phyloP scores from a whole-genome alignment of 2,113 vertebrate species.

The Dicaeum eximium region DNA sequence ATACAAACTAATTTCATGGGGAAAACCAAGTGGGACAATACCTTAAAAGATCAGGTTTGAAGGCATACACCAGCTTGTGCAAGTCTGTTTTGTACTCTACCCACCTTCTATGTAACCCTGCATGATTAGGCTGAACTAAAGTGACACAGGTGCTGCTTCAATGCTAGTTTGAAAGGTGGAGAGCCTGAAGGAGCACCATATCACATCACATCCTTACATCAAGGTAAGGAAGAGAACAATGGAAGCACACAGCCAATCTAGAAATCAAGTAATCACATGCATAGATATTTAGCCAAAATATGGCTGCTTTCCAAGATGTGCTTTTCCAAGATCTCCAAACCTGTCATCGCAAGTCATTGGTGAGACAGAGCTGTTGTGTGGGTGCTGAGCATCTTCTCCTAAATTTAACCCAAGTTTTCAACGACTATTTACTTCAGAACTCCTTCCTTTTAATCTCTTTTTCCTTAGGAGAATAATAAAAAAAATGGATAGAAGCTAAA shows the following conservation, averaged over 20 bases:
- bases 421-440: background rate
- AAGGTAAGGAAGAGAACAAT: background rate
- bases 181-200: background rate
- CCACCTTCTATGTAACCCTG: background rate
- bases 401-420: background rate
- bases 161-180: background rate
- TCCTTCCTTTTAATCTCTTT: background rate
- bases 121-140: background rate
- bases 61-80: background rate
- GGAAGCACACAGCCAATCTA: background rate
- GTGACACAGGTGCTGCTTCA: background rate
- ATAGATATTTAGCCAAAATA: background rate
- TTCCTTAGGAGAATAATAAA: background rate
- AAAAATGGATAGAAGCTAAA: background rate
- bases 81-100: background rate
- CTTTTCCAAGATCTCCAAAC: background rate
- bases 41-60: background rate
- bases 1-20: background rate
- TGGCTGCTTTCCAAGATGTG: background rate
- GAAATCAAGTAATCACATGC: background rate
- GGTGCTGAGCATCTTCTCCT: background rate
- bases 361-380: background rate
- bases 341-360: background rate
- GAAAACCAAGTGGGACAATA: background rate
- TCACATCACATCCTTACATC: background rate